These are phyloP conservation scores for Egretta garzetta DNA, from an alignment of 2,113 vertebrate species.

Conservation along the genomic window DNA sequence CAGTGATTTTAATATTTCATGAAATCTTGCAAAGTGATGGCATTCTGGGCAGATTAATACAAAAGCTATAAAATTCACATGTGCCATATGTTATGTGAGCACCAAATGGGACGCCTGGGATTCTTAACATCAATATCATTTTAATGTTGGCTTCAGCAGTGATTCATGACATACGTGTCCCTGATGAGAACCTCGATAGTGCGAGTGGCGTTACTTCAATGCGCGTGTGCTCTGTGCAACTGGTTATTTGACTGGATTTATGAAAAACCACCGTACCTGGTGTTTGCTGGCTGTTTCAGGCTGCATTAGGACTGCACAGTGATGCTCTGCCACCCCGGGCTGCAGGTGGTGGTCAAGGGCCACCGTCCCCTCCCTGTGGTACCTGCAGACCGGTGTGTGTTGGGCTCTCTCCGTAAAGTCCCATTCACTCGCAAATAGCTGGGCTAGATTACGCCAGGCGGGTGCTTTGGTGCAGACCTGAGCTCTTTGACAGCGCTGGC, in stretches of 20 bases:
- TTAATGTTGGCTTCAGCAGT: not conserved
- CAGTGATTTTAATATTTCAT: conserved; percentile 62
- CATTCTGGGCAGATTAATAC: conserved; percentile 32
- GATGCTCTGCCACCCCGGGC: not conserved
- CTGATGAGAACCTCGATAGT: not conserved
- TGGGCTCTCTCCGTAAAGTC: not conserved
- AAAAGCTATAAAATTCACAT: conserved; percentile 41
- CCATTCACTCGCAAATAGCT: not conserved
- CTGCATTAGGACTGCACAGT: rapidly evolving
- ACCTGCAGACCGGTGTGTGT: not conserved
- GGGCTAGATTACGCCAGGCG: not conserved
- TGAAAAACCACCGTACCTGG: rapidly evolving
- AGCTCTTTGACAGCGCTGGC: not conserved
- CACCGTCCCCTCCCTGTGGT: not conserved
- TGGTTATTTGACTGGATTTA: not conserved
- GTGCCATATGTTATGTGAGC: conserved; percentile 17
- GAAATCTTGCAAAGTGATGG: conserved; percentile 31
- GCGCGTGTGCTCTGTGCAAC: not conserved
- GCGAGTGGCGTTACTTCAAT: not conserved
- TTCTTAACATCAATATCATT: conserved; percentile 22
- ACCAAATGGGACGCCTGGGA: not conserved
- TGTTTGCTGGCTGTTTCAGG: not conserved
- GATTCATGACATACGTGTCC: not conserved
- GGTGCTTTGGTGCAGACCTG: not conserved
- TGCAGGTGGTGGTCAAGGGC: not conserved